Base-by-base conservation (phyloP, 2,888 invertebrate genomes). In the Pristionchus exspectatus region DNA sequence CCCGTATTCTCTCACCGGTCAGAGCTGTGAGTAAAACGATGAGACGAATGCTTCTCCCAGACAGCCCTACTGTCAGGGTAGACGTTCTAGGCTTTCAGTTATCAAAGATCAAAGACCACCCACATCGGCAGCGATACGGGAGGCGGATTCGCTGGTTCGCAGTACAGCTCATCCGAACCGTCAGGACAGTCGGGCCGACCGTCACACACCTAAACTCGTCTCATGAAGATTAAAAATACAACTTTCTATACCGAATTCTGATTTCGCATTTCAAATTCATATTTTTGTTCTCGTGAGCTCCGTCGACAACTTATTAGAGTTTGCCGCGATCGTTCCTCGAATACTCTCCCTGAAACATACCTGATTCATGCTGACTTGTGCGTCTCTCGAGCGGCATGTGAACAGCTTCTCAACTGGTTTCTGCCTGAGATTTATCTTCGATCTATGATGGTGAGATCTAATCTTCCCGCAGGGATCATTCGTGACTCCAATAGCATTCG, bases 131-230 rank as follows among this genome's bases (percentile, higher is more conserved):
- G 33, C 0, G 72, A 63, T 2, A 88, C 24, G 18, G 74, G 87
- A 44, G 87, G 72, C 74, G 21, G 44, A 50, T 27, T 33, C 30
- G 12, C 38, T 27, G 56, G 66, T 27, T 92, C 92, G 89, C 95
- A 95, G 90, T 95, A 94, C 33, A 90, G 90, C 89, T 95, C 95
- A 91, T 95, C 95, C 18, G 93, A 93, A 12, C 91, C 94, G 90
- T 95, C 95, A 14, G 92, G 93, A 89, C 95, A 95, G 63, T 95
- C 91, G 10, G 91, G 88, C 9, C 90, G 81, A 10, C 94, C 94
- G 90, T 95, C 94, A 87, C 95, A 95, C 16, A 95, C 92, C 91
- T 91, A 66, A 50, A 89, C 30, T 33, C 27, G 2, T 27, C 30
- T 16, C 21, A 33, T 74, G 3, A 30, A 38, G 21, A 56, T 21